Evolutionary conservation across 2,888 invertebrate species (phyloP).

Genomic region (Noctua comes): DNA sequence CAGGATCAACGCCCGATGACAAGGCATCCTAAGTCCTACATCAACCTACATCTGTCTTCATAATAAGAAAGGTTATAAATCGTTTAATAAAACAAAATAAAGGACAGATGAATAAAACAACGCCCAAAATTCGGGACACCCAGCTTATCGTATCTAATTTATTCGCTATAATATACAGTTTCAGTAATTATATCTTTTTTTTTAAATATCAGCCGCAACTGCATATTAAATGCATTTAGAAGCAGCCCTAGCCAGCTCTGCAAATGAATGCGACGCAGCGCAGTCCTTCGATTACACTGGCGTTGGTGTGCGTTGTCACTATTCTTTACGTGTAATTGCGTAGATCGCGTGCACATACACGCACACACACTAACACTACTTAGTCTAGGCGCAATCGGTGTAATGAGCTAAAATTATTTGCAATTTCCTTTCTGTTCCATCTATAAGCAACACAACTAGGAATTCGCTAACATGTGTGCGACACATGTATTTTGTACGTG

Average conservation of each 20-base stretch:
- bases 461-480: constrained; percentile 60
- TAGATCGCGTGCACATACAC: constrained; percentile 69
- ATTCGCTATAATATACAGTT: neutral
- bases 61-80: neutral
- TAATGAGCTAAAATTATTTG: constrained; percentile 79
- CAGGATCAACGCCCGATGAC: neutral
- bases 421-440: constrained; percentile 78
- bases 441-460: constrained; percentile 54
- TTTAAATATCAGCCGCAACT: neutral
- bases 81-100: neutral
- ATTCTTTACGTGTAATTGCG: constrained; percentile 71
- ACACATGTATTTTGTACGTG: constrained; percentile 49
- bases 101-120: neutral
- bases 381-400: constrained; percentile 72
- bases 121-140: neutral
- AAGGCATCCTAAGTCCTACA: neutral
- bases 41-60: neutral
- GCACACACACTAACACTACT: constrained; percentile 62
- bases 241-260: constrained; percentile 63
- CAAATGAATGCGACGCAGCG: constrained; percentile 70
- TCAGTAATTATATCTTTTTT: neutral
- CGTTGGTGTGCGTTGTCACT: constrained; percentile 75
- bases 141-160: neutral
- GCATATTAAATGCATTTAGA: constrained; percentile 6
- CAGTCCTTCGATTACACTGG: constrained; percentile 77